Evolutionary conservation across 2,888 invertebrate genomes (phyloP).

Genomic region (Drosophila formosana): DNA sequence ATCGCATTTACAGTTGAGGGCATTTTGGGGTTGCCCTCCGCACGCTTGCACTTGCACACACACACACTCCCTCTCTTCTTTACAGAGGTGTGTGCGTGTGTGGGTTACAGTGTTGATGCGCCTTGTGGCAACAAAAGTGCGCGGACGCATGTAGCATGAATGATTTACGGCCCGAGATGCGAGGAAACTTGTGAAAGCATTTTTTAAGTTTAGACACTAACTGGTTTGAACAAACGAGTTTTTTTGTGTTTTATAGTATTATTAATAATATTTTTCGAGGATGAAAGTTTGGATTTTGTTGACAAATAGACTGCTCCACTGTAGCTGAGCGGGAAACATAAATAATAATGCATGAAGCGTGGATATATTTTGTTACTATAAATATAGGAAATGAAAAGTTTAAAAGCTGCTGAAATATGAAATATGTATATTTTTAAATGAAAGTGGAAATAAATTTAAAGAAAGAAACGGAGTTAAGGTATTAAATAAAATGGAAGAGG

Average conservation of each 20-base stretch:
- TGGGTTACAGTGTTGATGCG: constrained; percentile 43
- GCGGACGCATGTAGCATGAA: constrained; percentile 47
- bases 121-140: constrained; percentile 42
- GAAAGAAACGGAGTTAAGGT: neutral
- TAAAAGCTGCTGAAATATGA: neutral
- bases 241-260: constrained; percentile 43
- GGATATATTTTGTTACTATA: neutral
- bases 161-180: constrained; percentile 50
- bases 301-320: constrained; percentile 23
- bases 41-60: neutral
- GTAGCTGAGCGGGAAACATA: neutral
- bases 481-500: neutral
- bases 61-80: neutral
- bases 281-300: constrained; percentile 19
- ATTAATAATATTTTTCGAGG: constrained; percentile 40
- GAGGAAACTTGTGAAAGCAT: constrained; percentile 57
- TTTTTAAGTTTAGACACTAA: constrained; percentile 52
- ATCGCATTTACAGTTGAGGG: constrained; percentile 64
- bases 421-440: neutral
- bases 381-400: too few relatives aligned
- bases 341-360: neutral
- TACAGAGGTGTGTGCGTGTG: constrained; percentile 9
- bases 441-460: neutral
- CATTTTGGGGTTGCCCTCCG: constrained; percentile 53
- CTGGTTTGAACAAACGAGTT: constrained; percentile 57